These are phyloP conservation scores for Pachyseris speciosa DNA, from an alignment of 64 coral and sea anemone genomes.

Conservation along the genomic window DNA sequence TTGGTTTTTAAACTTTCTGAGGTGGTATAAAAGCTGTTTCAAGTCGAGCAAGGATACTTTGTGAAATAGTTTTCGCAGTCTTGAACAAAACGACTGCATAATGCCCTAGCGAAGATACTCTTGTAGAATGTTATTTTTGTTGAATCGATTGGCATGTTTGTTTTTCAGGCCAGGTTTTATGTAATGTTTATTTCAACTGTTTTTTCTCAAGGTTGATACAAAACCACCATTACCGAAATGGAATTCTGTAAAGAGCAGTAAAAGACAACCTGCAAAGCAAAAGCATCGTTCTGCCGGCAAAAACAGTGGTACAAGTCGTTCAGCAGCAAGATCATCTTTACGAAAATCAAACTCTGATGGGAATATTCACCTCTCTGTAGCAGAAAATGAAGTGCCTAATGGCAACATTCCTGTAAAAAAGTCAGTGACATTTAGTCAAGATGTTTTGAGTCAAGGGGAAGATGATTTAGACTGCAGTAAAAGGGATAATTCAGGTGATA, in stretches of 20 bases:
- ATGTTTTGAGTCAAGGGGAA: not conserved
- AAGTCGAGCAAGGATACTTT: no score
- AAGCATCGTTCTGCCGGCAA: conserved; percentile 8
- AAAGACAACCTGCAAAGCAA: not conserved
- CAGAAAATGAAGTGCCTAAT: not conserved
- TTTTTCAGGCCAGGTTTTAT: not conserved
- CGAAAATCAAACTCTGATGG: conserved; percentile 52
- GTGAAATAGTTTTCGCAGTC: no score
- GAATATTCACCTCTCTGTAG: conserved; percentile 28
- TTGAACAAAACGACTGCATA: no score
- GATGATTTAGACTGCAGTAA: not conserved
- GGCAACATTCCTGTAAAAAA: conserved; percentile 31
- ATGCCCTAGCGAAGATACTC: no score
- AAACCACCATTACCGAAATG: conserved; percentile 84
- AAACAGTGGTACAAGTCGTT: not conserved
- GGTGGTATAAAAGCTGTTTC: no score
- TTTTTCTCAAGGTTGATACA: conserved; percentile 51
- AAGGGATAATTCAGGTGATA: not conserved
- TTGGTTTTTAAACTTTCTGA: no score
- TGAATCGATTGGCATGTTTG: no score
- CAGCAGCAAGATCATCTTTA: conserved; percentile 7
- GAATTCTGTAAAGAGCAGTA: not conserved
- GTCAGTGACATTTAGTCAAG: conserved; percentile 83
- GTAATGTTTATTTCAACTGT: not conserved
- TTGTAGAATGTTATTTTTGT: no score